These are phyloP conservation scores for Sarcophaga peregrina DNA, from an alignment of 1,140 invertebrate species.

Conservation along the genomic window DNA sequence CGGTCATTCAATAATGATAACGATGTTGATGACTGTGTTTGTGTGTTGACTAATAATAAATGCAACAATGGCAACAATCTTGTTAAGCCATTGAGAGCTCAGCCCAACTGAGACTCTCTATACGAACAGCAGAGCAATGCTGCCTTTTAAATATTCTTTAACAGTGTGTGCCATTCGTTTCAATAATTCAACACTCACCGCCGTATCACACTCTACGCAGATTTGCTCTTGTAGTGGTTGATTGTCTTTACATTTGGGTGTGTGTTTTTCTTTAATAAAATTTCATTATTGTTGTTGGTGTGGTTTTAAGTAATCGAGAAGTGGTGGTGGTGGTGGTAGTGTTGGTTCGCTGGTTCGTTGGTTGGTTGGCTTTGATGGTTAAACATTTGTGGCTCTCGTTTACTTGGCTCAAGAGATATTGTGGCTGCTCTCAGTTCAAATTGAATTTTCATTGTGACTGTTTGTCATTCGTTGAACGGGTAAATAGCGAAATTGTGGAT, in stretches of 20 bases:
- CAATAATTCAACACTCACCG: conserved; percentile 24
- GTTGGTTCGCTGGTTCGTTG: conserved; percentile 17
- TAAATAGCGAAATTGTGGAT: conserved; percentile 13
- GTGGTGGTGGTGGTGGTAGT: conserved; percentile 16
- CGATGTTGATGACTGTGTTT: background rate
- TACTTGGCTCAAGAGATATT: conserved; percentile 31
- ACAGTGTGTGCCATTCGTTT: conserved; percentile 27
- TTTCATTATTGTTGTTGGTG: background rate
- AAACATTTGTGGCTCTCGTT: conserved; percentile 37
- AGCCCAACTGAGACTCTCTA: background rate
- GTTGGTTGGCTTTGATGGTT: conserved; percentile 37
- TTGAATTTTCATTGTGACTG: conserved; percentile 65
- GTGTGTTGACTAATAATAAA: conserved; percentile 6
- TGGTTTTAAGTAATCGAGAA: background rate
- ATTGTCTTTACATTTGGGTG: conserved; percentile 25
- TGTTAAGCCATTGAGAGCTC: background rate
- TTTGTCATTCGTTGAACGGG: conserved; percentile 40
- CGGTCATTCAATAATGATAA: background rate
- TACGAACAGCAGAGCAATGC: background rate
- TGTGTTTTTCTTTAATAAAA: background rate
- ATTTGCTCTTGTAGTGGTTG: background rate
- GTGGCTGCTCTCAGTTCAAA: conserved; percentile 61
- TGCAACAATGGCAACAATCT: conserved; percentile 46
- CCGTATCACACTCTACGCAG: background rate
- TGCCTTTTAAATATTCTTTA: conserved; percentile 37